A percentile compares a stretch with the other conserved stretches of the same genome.
phyloP scores from a whole-genome alignment of 2,113 vertebrate genomes.

The Rousettus leschenaultii region DNA sequence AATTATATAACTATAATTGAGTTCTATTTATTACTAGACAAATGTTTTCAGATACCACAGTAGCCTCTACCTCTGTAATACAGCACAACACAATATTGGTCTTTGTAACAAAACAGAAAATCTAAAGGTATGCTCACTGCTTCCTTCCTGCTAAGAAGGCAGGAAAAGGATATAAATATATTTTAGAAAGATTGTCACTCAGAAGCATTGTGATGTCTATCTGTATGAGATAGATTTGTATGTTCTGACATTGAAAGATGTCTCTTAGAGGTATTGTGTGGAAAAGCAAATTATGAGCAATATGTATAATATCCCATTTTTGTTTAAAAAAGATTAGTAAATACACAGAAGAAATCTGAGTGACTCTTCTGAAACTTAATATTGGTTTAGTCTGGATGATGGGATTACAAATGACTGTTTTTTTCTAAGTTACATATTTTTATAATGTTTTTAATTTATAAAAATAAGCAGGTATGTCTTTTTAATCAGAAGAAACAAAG shows the following conservation, averaged over 20 bases:
- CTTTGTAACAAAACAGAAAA: constrained; percentile 26
- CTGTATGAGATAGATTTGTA: neutral
- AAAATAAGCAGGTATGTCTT: constrained; percentile 51
- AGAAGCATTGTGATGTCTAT: neutral
- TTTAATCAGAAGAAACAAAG: constrained; percentile 59
- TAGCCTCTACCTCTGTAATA: neutral
- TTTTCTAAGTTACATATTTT: constrained; percentile 47
- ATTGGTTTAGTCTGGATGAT: constrained; percentile 29
- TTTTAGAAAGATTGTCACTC: neutral
- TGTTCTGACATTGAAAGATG: neutral
- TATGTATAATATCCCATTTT: constrained; percentile 8
- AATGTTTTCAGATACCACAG: neutral
- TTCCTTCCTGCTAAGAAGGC: neutral
- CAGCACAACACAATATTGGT: neutral
- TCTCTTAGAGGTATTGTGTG: neutral
- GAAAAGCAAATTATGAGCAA: constrained; percentile 9
- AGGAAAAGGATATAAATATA: constrained; percentile 17
- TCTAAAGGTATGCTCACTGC: neutral
- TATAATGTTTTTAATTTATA: constrained; percentile 52
- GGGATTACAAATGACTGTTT: constrained; percentile 14
- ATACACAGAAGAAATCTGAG: neutral
- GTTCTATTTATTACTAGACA: neutral
- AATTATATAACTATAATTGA: constrained; percentile 17
- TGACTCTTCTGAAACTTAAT: constrained; percentile 5
- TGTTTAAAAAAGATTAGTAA: constrained; percentile 8